A percentile compares a stretch with the other conserved stretches of the same genome.
phyloP scores from a whole-genome alignment of 1,140 invertebrate genomes.

The Coptotermes formosanus region DNA sequence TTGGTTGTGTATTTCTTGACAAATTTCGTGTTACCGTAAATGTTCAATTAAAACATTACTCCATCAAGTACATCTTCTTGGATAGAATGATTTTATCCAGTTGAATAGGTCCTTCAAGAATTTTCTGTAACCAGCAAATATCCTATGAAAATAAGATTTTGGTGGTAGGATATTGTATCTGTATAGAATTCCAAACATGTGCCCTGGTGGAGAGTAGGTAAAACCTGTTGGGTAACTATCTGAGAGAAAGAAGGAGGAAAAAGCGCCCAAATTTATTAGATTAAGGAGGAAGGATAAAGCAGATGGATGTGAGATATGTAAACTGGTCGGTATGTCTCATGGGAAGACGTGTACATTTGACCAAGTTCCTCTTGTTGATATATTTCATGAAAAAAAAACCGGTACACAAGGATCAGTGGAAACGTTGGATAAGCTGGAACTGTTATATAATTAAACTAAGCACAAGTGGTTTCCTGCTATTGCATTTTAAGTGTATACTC shows the following conservation, averaged over 20 bases:
- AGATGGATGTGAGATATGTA: background rate
- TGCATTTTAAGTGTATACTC: background rate
- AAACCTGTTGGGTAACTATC: background rate
- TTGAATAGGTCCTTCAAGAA: background rate
- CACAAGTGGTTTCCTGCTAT: background rate
- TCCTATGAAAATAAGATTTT: background rate
- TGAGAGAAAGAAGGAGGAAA: background rate
- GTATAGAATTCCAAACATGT: background rate
- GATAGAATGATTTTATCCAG: background rate
- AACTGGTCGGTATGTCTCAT: background rate
- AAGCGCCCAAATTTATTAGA: background rate
- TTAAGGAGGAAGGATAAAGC: background rate
- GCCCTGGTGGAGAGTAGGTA: background rate
- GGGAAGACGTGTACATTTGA: background rate
- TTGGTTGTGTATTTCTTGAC: no score
- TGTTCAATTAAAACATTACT: background rate
- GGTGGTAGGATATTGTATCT: background rate
- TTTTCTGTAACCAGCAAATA: background rate
- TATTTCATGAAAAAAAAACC: background rate
- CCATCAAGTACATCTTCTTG: background rate
- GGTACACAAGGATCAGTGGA: background rate
- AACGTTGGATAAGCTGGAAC: background rate
- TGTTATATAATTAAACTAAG: background rate
- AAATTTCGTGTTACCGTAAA: background rate
- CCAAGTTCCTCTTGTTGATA: background rate